Conservation (phyloP, 2,797 vertebrate genomes). For the Sebastes minor region DNA sequence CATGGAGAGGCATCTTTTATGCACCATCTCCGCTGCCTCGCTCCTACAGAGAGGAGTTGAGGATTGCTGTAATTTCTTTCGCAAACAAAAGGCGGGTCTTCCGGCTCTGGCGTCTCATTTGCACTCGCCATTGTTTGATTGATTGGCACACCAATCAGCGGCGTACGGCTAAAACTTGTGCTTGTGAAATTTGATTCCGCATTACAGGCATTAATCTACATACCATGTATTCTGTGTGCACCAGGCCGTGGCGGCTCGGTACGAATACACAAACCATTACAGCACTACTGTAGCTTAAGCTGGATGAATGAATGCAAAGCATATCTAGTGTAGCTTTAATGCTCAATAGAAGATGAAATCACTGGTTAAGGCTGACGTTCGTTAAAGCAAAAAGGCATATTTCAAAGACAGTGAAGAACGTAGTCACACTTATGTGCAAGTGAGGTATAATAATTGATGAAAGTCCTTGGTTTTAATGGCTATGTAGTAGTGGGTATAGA, state of each 20-base stretch:
- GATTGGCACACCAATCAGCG: not conserved
- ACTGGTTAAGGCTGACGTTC: not conserved
- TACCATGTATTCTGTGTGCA: not conserved
- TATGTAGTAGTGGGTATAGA: slow-evolving; percentile 19
- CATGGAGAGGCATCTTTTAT: no score
- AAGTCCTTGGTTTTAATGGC: slow-evolving; percentile 62
- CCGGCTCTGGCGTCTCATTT: not conserved
- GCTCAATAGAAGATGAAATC: slow-evolving; percentile 7
- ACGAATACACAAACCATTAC: not conserved
- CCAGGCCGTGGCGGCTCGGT: no score
- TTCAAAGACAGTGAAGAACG: slow-evolving; percentile 39
- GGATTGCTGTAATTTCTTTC: no score
- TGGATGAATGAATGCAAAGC: not conserved
- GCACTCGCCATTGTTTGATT: not conserved
- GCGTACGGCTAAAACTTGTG: not conserved
- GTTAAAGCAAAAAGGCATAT: slow-evolving; percentile 10
- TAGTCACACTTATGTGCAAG: slow-evolving; percentile 15
- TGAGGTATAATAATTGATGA: slow-evolving; percentile 48
- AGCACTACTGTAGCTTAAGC: not conserved
- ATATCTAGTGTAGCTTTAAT: not conserved
- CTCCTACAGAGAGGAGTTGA: no score
- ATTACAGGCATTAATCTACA: not conserved
- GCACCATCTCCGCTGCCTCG: no score
- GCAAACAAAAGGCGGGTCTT: not conserved
- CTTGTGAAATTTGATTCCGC: not conserved